Conservation (phyloP, 2,113 vertebrate genomes). For the Lagopus muta region DNA sequence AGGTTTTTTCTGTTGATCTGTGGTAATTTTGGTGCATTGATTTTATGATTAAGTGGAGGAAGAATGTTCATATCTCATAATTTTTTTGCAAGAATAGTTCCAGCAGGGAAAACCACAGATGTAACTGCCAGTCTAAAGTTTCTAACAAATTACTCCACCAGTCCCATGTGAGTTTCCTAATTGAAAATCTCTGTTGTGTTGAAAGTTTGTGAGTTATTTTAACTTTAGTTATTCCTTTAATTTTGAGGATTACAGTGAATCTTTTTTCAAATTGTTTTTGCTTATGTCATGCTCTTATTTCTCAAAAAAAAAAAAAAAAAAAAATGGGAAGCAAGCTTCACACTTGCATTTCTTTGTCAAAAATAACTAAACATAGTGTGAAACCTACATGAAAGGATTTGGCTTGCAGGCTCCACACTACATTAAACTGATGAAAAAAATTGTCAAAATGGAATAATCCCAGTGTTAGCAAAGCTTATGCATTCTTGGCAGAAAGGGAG, state of each 20-base stretch:
- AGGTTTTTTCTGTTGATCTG: not conserved
- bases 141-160: conserved; percentile 61
- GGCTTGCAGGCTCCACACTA: not conserved
- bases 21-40: not conserved
- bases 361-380: not conserved
- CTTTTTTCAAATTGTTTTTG: not conserved
- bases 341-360: not conserved
- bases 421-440: not conserved
- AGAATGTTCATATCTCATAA: conserved; percentile 14
- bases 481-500: not conserved
- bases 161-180: conserved; percentile 28
- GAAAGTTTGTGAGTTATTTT: not conserved
- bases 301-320: not conserved
- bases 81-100: conserved; percentile 49
- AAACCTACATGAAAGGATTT: not conserved
- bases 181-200: conserved; percentile 28
- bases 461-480: not conserved
- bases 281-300: not conserved
- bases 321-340: not conserved
- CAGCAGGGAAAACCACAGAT: conserved; percentile 8
- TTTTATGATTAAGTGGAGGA: conserved; percentile 45
- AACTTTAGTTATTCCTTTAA: not conserved
- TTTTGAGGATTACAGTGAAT: not conserved
- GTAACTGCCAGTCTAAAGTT: conserved; percentile 55
- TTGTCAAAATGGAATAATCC: not conserved